phyloP scores from a whole-genome alignment of 2,888 invertebrate genomes.

The Leuctra nigra region DNA sequence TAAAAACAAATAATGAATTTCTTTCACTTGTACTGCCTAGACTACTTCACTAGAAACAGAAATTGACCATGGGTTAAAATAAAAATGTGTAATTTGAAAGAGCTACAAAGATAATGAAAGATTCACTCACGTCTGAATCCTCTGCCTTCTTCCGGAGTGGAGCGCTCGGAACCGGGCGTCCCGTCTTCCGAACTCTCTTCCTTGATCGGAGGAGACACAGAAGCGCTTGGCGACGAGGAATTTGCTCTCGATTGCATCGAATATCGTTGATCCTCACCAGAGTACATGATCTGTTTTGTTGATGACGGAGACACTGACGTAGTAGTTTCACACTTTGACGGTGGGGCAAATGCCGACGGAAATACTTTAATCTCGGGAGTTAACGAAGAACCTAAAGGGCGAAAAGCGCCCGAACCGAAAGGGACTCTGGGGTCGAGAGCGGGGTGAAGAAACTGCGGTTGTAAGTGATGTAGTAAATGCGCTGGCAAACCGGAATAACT shows the following conservation, averaged over 20 bases:
- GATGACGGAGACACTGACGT: constrained; percentile 29
- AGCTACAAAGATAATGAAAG: too few relatives aligned
- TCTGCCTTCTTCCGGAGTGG: constrained; percentile 44
- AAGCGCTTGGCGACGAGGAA: constrained; percentile 55
- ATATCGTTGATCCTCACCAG: constrained; percentile 38
- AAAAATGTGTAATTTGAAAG: too few relatives aligned
- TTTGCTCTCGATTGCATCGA: constrained; percentile 35
- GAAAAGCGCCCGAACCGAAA: constrained; percentile 51
- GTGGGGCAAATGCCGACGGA: constrained; percentile 59
- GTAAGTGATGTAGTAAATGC: constrained; percentile 63
- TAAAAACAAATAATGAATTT: too few relatives aligned
- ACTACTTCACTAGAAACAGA: too few relatives aligned
- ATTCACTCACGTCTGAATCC: constrained; percentile 42
- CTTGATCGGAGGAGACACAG: constrained; percentile 45
- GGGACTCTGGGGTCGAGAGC: constrained; percentile 54
- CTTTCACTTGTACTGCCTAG: too few relatives aligned
- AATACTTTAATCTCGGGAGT: constrained; percentile 44
- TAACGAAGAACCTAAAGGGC: constrained; percentile 49
- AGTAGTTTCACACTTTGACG: constrained; percentile 51
- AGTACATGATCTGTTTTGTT: constrained; percentile 30
- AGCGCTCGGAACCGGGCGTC: constrained; percentile 45
- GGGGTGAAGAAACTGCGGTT: constrained; percentile 65
- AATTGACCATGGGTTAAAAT: too few relatives aligned
- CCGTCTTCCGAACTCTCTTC: constrained; percentile 51
- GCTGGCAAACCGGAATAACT: constrained; percentile 55